Evolutionary conservation across 1,140 invertebrate species (phyloP).

Genomic region (Procambarus clarkii): DNA sequence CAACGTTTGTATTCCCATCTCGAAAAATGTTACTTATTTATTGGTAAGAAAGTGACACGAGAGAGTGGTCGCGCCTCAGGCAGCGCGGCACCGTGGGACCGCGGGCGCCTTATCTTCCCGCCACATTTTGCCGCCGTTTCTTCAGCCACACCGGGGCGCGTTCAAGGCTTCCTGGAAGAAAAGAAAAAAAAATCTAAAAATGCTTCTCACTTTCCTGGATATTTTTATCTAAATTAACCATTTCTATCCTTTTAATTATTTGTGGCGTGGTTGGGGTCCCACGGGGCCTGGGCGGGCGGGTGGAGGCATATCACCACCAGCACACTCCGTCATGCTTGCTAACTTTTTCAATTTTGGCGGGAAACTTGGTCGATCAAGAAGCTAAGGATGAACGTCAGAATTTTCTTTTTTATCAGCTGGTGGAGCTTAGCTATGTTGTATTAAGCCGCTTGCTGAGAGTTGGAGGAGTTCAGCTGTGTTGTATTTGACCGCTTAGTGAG

Average conservation of each 20-base stretch:
- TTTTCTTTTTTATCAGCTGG: slow-evolving; percentile 2
- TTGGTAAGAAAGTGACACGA: too few species aligned
- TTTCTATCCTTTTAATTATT: slow-evolving; percentile 65
- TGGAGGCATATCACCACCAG: slow-evolving; percentile 38
- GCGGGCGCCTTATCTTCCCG: slow-evolving; percentile 39
- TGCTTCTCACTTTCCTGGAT: slow-evolving; percentile 8
- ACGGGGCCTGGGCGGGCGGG: not conserved
- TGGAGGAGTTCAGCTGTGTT: not conserved
- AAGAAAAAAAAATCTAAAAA: slow-evolving; percentile 21
- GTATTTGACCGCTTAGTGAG: too few species aligned
- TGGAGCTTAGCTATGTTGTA: not conserved
- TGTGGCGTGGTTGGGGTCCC: slow-evolving; percentile 35
- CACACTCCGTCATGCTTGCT: slow-evolving; percentile 45
- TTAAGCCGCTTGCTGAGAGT: not conserved
- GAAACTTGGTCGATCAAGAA: slow-evolving; percentile 48
- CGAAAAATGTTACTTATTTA: not conserved
- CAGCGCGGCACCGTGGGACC: slow-evolving; percentile 57
- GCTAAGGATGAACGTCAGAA: not conserved
- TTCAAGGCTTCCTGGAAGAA: slow-evolving; percentile 15
- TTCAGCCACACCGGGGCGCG: slow-evolving; percentile 7
- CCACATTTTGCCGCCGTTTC: slow-evolving; percentile 62
- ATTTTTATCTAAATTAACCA: slow-evolving; percentile 63
- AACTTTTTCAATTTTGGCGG: slow-evolving; percentile 54
- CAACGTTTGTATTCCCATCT: not conserved
- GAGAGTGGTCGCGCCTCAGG: slow-evolving; percentile 26